These are phyloP conservation scores for Todiramphus chloris DNA, from an alignment of 2,113 vertebrate genomes.

Conservation along the genomic window DNA sequence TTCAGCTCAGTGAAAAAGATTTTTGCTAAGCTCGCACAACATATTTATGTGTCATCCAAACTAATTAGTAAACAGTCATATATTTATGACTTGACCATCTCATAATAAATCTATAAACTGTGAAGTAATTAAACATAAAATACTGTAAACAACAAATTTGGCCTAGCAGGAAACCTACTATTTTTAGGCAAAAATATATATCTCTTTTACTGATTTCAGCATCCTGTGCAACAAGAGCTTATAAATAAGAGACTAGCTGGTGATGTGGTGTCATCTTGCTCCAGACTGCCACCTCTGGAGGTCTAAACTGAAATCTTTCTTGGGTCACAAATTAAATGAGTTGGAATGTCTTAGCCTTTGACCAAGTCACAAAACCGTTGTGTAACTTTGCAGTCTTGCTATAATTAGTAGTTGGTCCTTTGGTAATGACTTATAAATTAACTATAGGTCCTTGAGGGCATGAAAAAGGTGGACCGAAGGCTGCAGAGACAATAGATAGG, in stretches of 20 bases:
- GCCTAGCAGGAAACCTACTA: not conserved
- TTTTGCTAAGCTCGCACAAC: not conserved
- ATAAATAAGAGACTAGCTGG: not conserved
- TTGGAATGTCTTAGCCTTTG: constrained; percentile 35
- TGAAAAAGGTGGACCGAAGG: not conserved
- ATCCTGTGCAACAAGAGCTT: constrained; percentile 9
- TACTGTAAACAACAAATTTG: not conserved
- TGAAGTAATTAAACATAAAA: not conserved
- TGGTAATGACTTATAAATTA: not conserved
- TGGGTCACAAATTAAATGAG: constrained; percentile 25
- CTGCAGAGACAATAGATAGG: not conserved
- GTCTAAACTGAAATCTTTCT: not conserved
- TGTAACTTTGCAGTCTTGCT: not conserved
- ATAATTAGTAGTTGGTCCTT: constrained; percentile 3
- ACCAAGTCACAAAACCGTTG: not conserved
- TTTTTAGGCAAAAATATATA: not conserved
- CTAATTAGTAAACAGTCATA: not conserved
- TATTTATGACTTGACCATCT: constrained; percentile 8
- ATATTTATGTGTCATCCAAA: constrained; percentile 7
- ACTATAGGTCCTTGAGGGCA: not conserved
- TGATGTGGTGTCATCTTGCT: not conserved
- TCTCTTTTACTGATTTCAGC: not conserved
- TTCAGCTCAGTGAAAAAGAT: not conserved
- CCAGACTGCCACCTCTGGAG: constrained; percentile 26
- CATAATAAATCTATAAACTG: not conserved